These are phyloP conservation scores for Ferdinandea cuprea DNA, from an alignment of 2,888 invertebrate genomes.

Conservation along the genomic window DNA sequence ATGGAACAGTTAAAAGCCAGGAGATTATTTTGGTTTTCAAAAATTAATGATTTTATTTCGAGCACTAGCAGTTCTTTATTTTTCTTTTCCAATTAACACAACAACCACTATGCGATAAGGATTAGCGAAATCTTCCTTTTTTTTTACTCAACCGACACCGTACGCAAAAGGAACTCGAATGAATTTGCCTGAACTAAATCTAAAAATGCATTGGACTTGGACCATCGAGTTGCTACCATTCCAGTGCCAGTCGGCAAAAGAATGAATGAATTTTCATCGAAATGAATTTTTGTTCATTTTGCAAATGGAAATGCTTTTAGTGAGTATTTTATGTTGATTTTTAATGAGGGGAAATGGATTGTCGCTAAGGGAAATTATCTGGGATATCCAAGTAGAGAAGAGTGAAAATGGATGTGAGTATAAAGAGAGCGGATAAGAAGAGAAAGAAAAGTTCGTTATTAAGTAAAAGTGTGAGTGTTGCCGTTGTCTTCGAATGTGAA, in stretches of 20 bases:
- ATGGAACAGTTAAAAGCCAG: background rate
- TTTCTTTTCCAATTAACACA: constrained; percentile 1
- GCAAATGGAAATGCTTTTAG: background rate
- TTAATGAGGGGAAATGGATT: background rate
- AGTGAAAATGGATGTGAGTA: too few species aligned
- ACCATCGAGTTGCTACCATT: constrained; percentile 41
- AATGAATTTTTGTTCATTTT: constrained; percentile 17
- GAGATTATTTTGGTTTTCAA: constrained; percentile 4
- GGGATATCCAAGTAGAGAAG: background rate
- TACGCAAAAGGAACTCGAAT: constrained; percentile 68
- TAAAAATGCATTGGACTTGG: constrained; percentile 43
- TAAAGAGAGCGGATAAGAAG: too few species aligned
- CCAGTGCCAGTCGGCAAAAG: constrained; percentile 57
- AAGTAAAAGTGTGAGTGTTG: too few species aligned
- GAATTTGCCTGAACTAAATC: constrained; percentile 43
- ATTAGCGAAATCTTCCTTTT: constrained; percentile 43
- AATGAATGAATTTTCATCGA: constrained; percentile 21
- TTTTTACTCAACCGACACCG: constrained; percentile 53
- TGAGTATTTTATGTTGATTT: background rate
- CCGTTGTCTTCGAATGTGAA: too few species aligned
- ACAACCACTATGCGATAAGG: constrained; percentile 26
- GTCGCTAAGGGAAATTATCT: background rate
- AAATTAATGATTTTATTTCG: background rate
- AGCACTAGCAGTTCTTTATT: background rate
- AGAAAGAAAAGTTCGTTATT: too few species aligned